A percentile compares a stretch with the other conserved stretches of the same genome.
Conservation (phyloP, 2,888 invertebrate species). For the Tryphoninae sp. region DNA sequence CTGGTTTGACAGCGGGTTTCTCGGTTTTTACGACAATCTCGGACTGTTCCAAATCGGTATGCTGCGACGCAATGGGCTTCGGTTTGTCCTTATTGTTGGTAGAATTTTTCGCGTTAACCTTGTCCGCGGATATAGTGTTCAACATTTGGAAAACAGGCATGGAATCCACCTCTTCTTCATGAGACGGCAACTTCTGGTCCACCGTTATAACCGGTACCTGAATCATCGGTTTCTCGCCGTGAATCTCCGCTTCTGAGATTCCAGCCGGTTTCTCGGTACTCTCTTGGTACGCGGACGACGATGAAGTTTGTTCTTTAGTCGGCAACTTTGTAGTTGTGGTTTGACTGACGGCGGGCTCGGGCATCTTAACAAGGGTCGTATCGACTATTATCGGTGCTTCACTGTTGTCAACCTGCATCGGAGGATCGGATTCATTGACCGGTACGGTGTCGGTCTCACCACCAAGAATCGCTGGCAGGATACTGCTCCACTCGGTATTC, state of each 20-base stretch:
- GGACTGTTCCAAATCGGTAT: neutral
- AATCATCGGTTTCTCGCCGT: conserved; percentile 77
- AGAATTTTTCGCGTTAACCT: conserved; percentile 37
- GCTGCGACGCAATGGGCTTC: conserved; percentile 1
- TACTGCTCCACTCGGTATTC: conserved; percentile 87
- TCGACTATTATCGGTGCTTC: conserved; percentile 60
- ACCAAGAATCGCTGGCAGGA: conserved; percentile 90
- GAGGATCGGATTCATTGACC: conserved; percentile 81
- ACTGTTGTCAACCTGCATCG: conserved; percentile 43
- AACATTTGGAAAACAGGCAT: conserved; percentile 73
- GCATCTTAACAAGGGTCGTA: conserved; percentile 54
- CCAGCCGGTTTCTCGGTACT: conserved; percentile 50
- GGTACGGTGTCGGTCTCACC: conserved; percentile 85
- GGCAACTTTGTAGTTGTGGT: conserved; percentile 24
- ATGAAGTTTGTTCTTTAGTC: conserved; percentile 28
- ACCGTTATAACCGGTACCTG: conserved; percentile 78
- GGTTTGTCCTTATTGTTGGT: conserved; percentile 14
- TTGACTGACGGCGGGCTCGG: conserved; percentile 23
- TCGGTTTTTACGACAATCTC: conserved; percentile 23
- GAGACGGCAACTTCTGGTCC: conserved; percentile 71
- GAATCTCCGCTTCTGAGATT: conserved; percentile 41
- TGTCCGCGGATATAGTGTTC: conserved; percentile 73
- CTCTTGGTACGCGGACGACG: conserved; percentile 56
- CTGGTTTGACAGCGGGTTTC: conserved; percentile 26
- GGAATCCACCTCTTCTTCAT: conserved; percentile 66